Evolutionary conservation across 2,797 vertebrate species (phyloP), one percentile per base, ranked within the genome.

Genomic region (Pangasius larnaudii): DNA sequence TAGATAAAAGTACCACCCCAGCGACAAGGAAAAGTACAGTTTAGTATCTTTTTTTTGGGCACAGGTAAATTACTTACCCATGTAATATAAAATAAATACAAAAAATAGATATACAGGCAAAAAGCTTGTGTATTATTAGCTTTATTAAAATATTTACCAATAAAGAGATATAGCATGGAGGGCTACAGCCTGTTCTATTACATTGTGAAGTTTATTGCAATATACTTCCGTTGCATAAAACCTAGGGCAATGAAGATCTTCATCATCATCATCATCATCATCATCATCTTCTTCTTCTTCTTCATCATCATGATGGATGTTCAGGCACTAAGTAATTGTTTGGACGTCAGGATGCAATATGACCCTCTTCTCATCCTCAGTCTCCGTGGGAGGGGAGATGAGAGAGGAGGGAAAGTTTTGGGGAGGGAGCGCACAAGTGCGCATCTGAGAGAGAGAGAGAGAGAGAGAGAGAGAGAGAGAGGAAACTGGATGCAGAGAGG

Each of bases 401-500:
- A 74, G 80, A 89, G 63, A 87, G 87, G 89, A 86, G 88, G 75
- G 67, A 72, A 85, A 85, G 69, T 72, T 85, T 85, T 74, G 92
- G 90, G 86, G 93, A 93, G 92, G 92, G 91, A 51, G 94, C 77
- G 89, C 82, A 84, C 81, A 46, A 69, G 82, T 69, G 82, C 46
- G 82, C 63, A 69, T 67, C 46, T 69, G 86, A 91, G 87, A 79
- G 89, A 88, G 88, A 56, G 90, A 85, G 89, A 77, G 87, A 71
- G 87, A 84, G 67, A 69, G 82, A 84, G 82, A 67, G 82, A 71
- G 63, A 71, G 46, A 13, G 82, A 84, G 39, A 81, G 93, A 93
- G 93, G 93, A 94, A 93, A 93, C 91, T 95, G 95, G 95, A 95
- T 95, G 94, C 95, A 84, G 95, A 93, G 91, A 81, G 92, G 91